phyloP scores from a whole-genome alignment of 2,113 vertebrate genomes.

The Pontoporia blainvillei region DNA sequence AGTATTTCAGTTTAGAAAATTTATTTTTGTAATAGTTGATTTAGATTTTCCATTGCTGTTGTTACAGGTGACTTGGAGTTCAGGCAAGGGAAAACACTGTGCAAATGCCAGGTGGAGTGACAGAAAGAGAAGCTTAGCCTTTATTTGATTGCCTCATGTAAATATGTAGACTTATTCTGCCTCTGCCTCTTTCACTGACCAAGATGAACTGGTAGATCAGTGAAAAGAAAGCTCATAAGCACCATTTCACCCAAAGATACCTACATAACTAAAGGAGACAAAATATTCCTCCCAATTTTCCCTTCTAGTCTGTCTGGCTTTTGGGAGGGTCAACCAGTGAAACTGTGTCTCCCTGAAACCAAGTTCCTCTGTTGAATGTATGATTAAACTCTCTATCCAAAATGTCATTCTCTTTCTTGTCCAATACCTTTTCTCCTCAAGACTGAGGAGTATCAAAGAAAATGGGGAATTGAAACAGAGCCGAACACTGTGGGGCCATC shows the following conservation, averaged over 20 bases:
- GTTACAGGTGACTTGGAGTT: conserved; percentile 38
- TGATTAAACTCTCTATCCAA: not conserved
- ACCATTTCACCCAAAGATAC: not conserved
- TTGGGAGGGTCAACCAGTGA: not conserved
- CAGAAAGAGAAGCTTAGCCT: not conserved
- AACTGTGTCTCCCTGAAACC: not conserved
- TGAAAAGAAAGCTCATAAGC: not conserved
- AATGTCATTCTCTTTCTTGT: not conserved
- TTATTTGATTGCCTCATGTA: not conserved
- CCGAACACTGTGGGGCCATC: not conserved
- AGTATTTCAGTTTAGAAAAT: conserved; percentile 75
- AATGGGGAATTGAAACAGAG: not conserved
- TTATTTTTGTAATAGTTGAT: conserved; percentile 60
- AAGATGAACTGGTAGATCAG: not conserved
- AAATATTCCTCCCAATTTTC: not conserved
- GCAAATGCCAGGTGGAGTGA: not conserved
- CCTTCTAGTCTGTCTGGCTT: not conserved
- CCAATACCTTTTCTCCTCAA: not conserved
- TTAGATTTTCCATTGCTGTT: conserved; percentile 5
- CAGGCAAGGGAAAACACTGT: not conserved
- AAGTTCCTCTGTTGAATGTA: not conserved
- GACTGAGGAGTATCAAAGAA: not conserved
- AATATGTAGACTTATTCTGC: not conserved
- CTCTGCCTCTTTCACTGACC: not conserved
- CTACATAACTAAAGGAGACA: not conserved